Conservation (phyloP, 92 coral and sea anemone genomes). For the Micromussa lordhowensis region DNA sequence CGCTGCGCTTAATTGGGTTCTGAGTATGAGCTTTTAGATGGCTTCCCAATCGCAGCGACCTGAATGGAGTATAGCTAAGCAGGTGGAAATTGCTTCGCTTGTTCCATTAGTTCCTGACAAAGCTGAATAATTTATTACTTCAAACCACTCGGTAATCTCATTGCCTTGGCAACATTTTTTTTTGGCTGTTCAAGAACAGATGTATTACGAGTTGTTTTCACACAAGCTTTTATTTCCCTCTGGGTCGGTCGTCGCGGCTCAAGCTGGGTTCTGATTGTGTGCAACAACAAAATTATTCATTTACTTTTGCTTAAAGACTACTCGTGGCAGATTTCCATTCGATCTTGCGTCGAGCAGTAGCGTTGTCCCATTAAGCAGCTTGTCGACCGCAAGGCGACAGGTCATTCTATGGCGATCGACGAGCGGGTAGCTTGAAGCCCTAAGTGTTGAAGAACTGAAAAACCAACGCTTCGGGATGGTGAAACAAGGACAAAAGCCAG, state of each 20-base stretch:
- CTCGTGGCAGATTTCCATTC: not conserved
- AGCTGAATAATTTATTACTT: conserved; percentile 37
- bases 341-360: not conserved
- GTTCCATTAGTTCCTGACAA: conserved; percentile 19
- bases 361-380: not conserved
- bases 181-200: conserved; percentile 14
- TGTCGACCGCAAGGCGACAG: not conserved
- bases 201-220: conserved; percentile 8
- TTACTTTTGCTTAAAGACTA: not conserved
- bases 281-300: conserved; percentile 20
- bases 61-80: conserved; percentile 3
- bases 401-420: not conserved
- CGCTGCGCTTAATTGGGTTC: conserved; percentile 31
- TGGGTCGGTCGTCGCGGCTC: conserved; percentile 16
- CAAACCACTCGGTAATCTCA: conserved; percentile 18
- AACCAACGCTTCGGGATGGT: conserved; percentile 51
- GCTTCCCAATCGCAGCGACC: conserved; percentile 11
- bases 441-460: not conserved
- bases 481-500: conserved; percentile 59
- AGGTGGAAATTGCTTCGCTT: conserved; percentile 45
- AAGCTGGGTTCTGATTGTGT: conserved; percentile 36
- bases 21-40: conserved; percentile 38
- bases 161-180: conserved; percentile 42
- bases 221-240: not conserved
- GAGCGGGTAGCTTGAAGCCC: not conserved